These are phyloP conservation scores for Cairina moschata DNA, from an alignment of 2,113 vertebrate genomes.

Conservation along the genomic window DNA sequence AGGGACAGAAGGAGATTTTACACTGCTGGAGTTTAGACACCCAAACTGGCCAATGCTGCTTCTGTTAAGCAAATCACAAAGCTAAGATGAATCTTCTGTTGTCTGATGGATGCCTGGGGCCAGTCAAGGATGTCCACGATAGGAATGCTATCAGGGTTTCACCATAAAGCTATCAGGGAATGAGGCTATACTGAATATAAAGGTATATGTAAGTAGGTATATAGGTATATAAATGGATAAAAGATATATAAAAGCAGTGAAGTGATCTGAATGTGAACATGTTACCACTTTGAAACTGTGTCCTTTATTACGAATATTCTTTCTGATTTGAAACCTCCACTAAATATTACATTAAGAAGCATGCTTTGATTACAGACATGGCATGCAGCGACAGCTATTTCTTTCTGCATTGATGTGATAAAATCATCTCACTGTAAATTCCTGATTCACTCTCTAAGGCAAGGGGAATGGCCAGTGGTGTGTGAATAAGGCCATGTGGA, in stretches of 20 bases:
- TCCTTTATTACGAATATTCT: background rate
- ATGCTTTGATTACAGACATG: slow-evolving; percentile 13
- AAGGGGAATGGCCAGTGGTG: background rate
- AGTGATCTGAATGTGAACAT: background rate
- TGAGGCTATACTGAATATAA: background rate
- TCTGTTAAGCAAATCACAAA: slow-evolving; percentile 28
- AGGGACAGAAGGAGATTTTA: slow-evolving; percentile 59
- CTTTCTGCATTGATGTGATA: background rate
- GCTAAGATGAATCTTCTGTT: background rate
- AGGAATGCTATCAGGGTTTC: background rate
- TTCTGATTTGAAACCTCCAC: background rate
- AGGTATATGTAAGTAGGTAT: background rate
- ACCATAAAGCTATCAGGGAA: background rate
- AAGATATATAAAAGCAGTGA: background rate
- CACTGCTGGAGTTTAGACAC: slow-evolving; percentile 30
- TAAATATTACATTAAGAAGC: slow-evolving; percentile 1
- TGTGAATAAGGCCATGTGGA: background rate
- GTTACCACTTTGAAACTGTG: background rate
- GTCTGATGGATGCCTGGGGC: background rate
- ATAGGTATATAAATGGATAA: background rate
- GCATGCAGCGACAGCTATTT: background rate
- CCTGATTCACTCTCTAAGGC: background rate
- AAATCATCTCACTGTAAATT: slow-evolving; percentile 13
- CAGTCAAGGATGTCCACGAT: background rate
- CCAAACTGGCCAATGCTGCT: slow-evolving; percentile 25